Conservation (phyloP, 2,113 vertebrate genomes). For the Sylvilagus bachmani region DNA sequence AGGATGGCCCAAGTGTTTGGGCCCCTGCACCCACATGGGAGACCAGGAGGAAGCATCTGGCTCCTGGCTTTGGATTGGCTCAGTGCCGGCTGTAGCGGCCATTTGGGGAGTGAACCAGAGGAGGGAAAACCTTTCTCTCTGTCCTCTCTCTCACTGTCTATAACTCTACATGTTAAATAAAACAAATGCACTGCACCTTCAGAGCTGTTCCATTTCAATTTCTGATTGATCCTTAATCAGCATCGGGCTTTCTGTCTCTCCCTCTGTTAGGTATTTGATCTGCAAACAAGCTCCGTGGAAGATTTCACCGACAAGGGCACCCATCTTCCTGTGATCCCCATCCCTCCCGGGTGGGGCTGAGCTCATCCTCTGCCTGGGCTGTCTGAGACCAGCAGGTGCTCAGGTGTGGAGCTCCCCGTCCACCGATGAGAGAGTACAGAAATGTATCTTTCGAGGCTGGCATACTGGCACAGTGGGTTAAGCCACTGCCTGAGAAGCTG, state of each 20-base stretch:
- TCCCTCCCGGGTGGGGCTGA: background rate
- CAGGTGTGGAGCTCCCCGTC: slow-evolving; percentile 53
- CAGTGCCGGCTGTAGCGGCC: too few relatives aligned
- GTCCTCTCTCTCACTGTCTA: too few relatives aligned
- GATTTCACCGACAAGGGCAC: slow-evolving; percentile 11
- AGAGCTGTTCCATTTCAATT: slow-evolving; percentile 45
- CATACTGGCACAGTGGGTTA: too few relatives aligned
- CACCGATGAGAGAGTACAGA: background rate
- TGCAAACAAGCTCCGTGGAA: slow-evolving; percentile 66
- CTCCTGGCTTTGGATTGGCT: too few relatives aligned
- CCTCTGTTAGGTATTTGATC: slow-evolving; percentile 68
- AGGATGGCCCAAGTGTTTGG: too few relatives aligned
- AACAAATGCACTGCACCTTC: background rate
- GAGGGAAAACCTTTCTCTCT: too few relatives aligned
- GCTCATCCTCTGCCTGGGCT: slow-evolving; percentile 14
- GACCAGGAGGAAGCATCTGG: too few relatives aligned
- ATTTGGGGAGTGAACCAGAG: too few relatives aligned
- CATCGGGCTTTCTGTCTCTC: background rate
- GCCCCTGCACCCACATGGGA: too few relatives aligned
- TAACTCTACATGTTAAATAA: background rate
- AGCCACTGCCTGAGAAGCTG: too few relatives aligned
- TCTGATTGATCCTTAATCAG: slow-evolving; percentile 62
- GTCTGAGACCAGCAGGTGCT: background rate
- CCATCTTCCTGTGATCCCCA: background rate
- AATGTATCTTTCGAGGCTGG: slow-evolving; percentile 29